A percentile compares a stretch with the other conserved stretches of the same genome.
Evolutionary conservation across 2,888 invertebrate species (phyloP).

Genomic region (Caenorhabditis sp.): DNA sequence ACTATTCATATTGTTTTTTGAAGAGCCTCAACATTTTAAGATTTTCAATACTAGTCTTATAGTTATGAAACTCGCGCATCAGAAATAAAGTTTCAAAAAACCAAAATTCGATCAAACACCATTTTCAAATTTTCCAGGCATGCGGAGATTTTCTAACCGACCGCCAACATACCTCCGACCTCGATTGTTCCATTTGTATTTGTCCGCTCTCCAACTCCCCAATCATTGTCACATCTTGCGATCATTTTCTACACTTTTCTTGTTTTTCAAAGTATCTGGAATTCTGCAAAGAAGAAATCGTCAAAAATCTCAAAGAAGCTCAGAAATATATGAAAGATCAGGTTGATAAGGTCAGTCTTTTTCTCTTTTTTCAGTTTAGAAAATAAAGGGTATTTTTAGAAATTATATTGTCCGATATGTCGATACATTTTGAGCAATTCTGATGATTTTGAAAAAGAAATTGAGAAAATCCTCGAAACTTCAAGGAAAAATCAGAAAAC

Average conservation of each 20-base stretch:
- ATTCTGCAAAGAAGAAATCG: neutral
- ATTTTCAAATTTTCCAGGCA: conserved; percentile 9
- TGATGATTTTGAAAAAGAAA: neutral
- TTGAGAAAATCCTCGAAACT: conserved; percentile 6
- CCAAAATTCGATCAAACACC: too few relatives aligned
- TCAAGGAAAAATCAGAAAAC: conserved; percentile 15
- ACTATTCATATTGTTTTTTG: too few relatives aligned
- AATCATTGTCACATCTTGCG: conserved; percentile 27
- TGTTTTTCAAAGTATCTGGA: conserved; percentile 22
- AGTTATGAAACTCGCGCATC: too few relatives aligned
- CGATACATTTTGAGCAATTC: conserved; percentile 10
- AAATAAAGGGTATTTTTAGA: conserved; percentile 14
- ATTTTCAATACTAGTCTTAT: too few relatives aligned
- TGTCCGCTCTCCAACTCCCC: conserved; percentile 5
- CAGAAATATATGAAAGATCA: conserved; percentile 12
- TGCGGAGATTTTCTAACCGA: conserved; percentile 23
- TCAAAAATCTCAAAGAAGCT: conserved; percentile 6
- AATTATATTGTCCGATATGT: conserved; percentile 25
- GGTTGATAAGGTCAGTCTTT: conserved; percentile 21
- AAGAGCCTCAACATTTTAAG: too few relatives aligned
- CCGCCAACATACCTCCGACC: conserved; percentile 16
- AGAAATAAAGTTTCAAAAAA: too few relatives aligned
- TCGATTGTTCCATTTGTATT: conserved; percentile 34
- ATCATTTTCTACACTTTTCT: conserved; percentile 27
- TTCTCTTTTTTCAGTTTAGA: too few relatives aligned